A percentile compares a stretch with the other conserved stretches of the same genome.
phyloP scores from a whole-genome alignment of 2,113 vertebrate species.

The Scartelaos histophorus region DNA sequence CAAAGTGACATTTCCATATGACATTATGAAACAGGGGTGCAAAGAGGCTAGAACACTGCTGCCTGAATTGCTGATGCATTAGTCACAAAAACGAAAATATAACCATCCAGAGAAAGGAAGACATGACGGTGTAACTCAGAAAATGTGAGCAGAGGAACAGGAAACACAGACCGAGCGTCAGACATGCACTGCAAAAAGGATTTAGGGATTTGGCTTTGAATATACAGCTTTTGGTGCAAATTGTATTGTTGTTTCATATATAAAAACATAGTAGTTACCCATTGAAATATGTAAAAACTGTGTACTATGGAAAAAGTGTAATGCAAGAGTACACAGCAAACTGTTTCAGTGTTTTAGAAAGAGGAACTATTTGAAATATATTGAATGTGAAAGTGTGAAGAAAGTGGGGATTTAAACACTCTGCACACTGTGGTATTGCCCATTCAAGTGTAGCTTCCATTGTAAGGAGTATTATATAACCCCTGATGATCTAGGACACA shows the following conservation, averaged over 20 bases:
- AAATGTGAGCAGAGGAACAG: background rate
- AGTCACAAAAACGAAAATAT: conserved; percentile 34
- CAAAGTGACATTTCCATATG: conserved; percentile 26
- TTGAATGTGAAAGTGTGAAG: too few relatives aligned
- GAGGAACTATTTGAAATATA: too few relatives aligned
- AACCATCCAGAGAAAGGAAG: conserved; percentile 16
- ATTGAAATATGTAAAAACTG: background rate
- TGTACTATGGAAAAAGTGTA: background rate
- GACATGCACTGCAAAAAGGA: background rate
- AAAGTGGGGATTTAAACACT: too few relatives aligned
- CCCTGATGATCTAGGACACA: too few relatives aligned
- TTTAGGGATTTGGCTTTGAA: background rate
- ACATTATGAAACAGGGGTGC: conserved; percentile 35
- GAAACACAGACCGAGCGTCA: background rate
- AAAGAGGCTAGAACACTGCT: conserved; percentile 19
- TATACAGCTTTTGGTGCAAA: background rate
- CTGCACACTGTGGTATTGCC: too few relatives aligned
- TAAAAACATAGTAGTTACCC: background rate
- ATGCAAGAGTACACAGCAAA: background rate
- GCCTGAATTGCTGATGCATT: conserved; percentile 34
- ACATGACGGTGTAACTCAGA: background rate
- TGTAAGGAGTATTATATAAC: too few relatives aligned
- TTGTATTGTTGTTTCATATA: background rate
- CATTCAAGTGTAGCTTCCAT: too few relatives aligned
- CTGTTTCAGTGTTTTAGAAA: background rate